These are phyloP conservation scores for Apotomis turbidana DNA, from an alignment of 2,888 invertebrate genomes.

Conservation along the genomic window DNA sequence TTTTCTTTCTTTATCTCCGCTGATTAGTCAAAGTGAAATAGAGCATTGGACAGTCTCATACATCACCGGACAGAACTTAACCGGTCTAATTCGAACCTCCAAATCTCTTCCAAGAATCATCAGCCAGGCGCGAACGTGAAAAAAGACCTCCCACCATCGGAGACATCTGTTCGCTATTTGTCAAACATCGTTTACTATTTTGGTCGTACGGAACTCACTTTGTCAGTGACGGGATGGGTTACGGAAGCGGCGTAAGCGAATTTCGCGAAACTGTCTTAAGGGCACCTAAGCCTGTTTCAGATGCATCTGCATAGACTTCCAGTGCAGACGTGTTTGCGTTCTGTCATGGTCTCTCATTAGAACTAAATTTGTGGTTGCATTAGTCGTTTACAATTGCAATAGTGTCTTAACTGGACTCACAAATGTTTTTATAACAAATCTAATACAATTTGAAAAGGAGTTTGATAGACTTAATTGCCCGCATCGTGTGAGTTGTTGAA, in stretches of 20 bases:
- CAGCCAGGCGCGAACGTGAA: constrained; percentile 43
- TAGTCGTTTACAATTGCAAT: background rate
- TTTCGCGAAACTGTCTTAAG: background rate
- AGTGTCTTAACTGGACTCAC: too few species aligned
- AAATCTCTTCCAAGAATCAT: constrained; percentile 42
- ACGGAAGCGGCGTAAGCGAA: constrained; percentile 34
- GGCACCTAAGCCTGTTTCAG: background rate
- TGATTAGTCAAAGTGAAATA: constrained; percentile 6
- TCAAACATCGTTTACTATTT: constrained; percentile 80
- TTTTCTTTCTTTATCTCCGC: background rate
- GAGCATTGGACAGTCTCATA: constrained; percentile 12
- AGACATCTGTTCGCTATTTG: constrained; percentile 80
- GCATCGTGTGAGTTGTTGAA: constrained; percentile 12
- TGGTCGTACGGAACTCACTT: constrained; percentile 63
- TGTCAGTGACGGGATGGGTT: constrained; percentile 57
- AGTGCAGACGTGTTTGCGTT: background rate
- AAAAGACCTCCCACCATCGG: constrained; percentile 56
- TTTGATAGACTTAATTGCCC: background rate
- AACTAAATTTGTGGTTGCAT: background rate
- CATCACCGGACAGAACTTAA: constrained; percentile 30
- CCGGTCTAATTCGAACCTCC: constrained; percentile 36
- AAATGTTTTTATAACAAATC: too few species aligned
- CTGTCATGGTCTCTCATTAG: background rate
- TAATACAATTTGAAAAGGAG: background rate
- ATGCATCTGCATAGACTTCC: constrained; percentile 1